Conservation (phyloP, 2,888 invertebrate genomes). For the Eristalinus sepulchralis region DNA sequence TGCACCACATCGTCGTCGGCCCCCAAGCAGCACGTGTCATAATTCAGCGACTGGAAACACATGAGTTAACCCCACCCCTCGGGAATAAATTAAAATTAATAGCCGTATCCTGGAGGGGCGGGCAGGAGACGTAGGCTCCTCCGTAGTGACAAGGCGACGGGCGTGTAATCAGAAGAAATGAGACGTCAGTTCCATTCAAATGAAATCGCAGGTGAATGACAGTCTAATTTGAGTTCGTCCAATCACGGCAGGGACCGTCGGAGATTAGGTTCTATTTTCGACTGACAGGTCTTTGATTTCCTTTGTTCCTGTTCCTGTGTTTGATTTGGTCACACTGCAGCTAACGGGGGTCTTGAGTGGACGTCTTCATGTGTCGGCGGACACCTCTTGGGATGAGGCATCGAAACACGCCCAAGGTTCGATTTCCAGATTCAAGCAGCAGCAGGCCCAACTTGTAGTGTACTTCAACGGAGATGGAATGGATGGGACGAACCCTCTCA, state of each 20-base stretch:
- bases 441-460: not conserved
- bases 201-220: constrained; percentile 29
- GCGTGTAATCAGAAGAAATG: constrained; percentile 21
- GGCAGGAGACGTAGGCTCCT: not conserved
- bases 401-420: not conserved
- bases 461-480: not conserved
- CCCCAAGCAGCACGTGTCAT: not conserved
- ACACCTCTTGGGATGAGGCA: not conserved
- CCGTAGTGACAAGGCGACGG: not conserved
- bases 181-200: constrained; percentile 31
- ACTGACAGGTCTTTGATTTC: not conserved
- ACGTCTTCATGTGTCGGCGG: not conserved
- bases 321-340: not conserved
- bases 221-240: constrained; percentile 8
- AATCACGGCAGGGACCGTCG: not conserved
- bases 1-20: not conserved
- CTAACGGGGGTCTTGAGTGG: not conserved
- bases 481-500: not conserved
- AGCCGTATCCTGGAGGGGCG: not conserved
- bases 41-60: not conserved
- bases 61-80: not conserved
- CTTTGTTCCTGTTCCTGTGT: not conserved
- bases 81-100: not conserved
- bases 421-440: not conserved
- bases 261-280: constrained; percentile 5